Percentiles rank a stretch among this genome's conserved stretches.
phyloP scores from a whole-genome alignment of 2,888 invertebrate genomes.

The Microchrysa polita region DNA sequence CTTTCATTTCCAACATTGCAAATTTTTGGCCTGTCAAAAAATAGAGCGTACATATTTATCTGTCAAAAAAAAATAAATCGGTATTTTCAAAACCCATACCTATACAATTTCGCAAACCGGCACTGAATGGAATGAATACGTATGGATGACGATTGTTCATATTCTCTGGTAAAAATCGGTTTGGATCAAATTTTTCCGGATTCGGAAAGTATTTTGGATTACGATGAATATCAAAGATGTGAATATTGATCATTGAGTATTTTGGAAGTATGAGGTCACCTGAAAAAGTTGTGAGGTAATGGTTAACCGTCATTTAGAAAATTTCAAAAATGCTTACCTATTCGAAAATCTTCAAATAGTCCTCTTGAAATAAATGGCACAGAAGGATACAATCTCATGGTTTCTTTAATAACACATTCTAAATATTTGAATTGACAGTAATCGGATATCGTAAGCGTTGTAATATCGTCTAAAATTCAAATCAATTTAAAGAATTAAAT shows the following conservation, averaged over 20 bases:
- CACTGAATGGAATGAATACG: constrained; percentile 74
- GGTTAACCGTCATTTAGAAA: background rate
- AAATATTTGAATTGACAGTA: constrained; percentile 63
- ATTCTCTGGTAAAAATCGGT: constrained; percentile 73
- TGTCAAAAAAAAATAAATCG: background rate
- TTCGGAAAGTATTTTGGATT: constrained; percentile 72
- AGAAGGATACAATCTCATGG: constrained; percentile 67
- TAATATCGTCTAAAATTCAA: constrained; percentile 51
- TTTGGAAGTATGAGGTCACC: constrained; percentile 64
- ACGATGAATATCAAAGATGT: constrained; percentile 73
- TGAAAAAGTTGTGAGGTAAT: constrained; percentile 42
- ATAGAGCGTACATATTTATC: background rate
- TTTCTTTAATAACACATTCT: constrained; percentile 69
- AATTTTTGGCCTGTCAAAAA: constrained; percentile 74
- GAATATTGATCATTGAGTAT: constrained; percentile 67
- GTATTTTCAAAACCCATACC: constrained; percentile 63
- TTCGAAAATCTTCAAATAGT: constrained; percentile 52
- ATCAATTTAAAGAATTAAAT: constrained; percentile 52
- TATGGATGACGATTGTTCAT: constrained; percentile 69
- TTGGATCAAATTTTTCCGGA: constrained; percentile 69
- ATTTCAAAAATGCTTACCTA: constrained; percentile 34
- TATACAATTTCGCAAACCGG: constrained; percentile 75
- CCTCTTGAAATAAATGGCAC: constrained; percentile 66
- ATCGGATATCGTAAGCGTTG: constrained; percentile 54
- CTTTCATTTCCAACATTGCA: constrained; percentile 73